A percentile compares a stretch with the other conserved stretches of the same genome.
Evolutionary conservation across 1,140 invertebrate genomes (phyloP).

Genomic region (Pachypeltis micranthus): DNA sequence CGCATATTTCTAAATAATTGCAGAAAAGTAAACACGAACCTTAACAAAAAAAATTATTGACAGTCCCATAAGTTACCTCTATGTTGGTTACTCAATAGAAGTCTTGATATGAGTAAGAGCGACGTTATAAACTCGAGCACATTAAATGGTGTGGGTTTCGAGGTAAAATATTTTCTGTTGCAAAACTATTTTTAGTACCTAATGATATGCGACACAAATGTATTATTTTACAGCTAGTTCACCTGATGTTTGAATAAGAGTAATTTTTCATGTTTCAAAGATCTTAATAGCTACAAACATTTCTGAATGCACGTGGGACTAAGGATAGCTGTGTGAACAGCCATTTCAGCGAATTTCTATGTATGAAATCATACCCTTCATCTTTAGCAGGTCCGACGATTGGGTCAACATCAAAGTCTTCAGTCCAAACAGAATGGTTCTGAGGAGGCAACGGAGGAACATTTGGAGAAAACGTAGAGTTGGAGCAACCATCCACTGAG

Average conservation of each 20-base stretch:
- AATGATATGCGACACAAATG: no score
- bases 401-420: conserved; percentile 21
- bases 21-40: no score
- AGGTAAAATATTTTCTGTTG: no score
- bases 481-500: conserved; percentile 47
- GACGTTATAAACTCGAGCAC: no score
- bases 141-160: no score
- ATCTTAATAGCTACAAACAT: not conserved
- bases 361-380: conserved; percentile 18
- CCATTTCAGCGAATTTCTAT: not conserved
- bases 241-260: not conserved
- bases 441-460: conserved; percentile 28
- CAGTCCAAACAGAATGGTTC: conserved; percentile 18
- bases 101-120: no score
- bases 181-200: no score
- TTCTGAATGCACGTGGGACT: not conserved
- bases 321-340: not conserved
- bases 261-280: not conserved
- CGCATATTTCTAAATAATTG: no score
- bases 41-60: no score
- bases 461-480: conserved; percentile 48
- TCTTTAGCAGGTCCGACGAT: conserved; percentile 20
- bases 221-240: not conserved
- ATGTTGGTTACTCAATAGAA: no score
- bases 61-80: no score